A percentile compares a stretch with the other conserved stretches of the same genome.
Evolutionary conservation across 2,113 vertebrate species (phyloP).

Genomic region (Salvator merianae): DNA sequence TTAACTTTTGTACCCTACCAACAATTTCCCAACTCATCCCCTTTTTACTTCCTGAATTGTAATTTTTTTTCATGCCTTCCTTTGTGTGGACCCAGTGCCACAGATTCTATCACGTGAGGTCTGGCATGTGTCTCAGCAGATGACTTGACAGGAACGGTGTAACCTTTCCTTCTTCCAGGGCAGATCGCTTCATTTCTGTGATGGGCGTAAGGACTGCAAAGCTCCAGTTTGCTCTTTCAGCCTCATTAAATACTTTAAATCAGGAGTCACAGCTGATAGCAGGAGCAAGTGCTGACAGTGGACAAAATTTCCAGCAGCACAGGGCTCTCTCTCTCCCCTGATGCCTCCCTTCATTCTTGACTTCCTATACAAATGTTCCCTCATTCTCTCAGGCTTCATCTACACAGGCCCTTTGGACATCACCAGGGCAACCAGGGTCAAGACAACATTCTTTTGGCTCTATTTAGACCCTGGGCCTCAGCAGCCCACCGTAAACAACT

Average conservation of each 20-base stretch:
- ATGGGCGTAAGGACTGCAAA: neutral
- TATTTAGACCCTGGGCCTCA: too few relatives aligned
- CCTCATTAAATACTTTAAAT: neutral
- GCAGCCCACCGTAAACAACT: too few relatives aligned
- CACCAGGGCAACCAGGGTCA: too few relatives aligned
- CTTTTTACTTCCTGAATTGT: neutral
- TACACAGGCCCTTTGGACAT: too few relatives aligned
- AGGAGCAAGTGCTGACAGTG: neutral
- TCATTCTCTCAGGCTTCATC: too few relatives aligned
- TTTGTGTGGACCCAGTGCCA: neutral
- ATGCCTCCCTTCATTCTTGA: neutral
- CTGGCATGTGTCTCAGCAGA: neutral
- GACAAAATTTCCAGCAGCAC: neutral
- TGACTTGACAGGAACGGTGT: neutral
- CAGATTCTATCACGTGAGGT: neutral
- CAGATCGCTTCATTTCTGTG: neutral
- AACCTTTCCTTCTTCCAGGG: neutral
- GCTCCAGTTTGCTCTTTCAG: neutral
- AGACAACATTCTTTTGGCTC: too few relatives aligned
- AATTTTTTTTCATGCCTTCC: neutral
- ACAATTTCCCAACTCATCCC: neutral
- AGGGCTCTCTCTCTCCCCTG: neutral
- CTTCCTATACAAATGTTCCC: too few relatives aligned
- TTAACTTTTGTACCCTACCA: neutral
- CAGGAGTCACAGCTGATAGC: neutral